Base-by-base conservation (phyloP, 2,113 vertebrate species). In the Mola mola region DNA sequence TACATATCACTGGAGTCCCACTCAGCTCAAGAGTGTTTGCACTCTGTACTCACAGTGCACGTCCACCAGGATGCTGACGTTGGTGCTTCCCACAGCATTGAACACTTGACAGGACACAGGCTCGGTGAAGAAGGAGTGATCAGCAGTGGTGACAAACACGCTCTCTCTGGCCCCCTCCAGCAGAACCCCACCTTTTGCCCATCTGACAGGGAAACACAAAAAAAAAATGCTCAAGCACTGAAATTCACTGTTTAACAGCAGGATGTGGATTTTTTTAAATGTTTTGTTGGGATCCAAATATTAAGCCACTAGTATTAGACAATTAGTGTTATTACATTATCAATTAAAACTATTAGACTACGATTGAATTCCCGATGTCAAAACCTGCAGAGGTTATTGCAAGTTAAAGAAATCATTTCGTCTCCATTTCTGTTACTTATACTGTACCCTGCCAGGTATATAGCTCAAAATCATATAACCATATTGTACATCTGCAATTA, bases 101-200 rank as follows among this genome's bases (percentile, higher is more conserved):
- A 95, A 94, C 43, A 99, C 97, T 72, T 96, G 94, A 44, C 97
- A 99, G 50, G 96, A 97, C 34, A 99, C 96, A 0, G 97, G 96
- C 87, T 99, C 97, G 0, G 97, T 98, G 90, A 98, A 98, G 91
- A 96, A 99, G 49, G 96, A 95, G 66, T 96, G 92, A 10, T 99
- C 96, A 0, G 96, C 96, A 0, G 95, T 94, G 0, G 97, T 96
- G 89, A 96, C 92, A 4, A 95, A 96, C 55, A 90, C 86, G 41
- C 92, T 95, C 41, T 95, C 94, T 3, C 83, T 90, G 53, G 95
- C 95, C 0, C 95, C 94, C 66, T 96, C 95, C 33, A 98, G 94
- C 47, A 95, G 62, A 50, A 94, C 90, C 1, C 96, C 96, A 0
- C 95, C 95, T 51, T 98, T 97, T 26, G 95, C 95, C 95, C 96